Evolutionary conservation across 2,797 vertebrate genomes (phyloP), one percentile per base, ranked within the genome.

Genomic region (Chloroceryle inda): DNA sequence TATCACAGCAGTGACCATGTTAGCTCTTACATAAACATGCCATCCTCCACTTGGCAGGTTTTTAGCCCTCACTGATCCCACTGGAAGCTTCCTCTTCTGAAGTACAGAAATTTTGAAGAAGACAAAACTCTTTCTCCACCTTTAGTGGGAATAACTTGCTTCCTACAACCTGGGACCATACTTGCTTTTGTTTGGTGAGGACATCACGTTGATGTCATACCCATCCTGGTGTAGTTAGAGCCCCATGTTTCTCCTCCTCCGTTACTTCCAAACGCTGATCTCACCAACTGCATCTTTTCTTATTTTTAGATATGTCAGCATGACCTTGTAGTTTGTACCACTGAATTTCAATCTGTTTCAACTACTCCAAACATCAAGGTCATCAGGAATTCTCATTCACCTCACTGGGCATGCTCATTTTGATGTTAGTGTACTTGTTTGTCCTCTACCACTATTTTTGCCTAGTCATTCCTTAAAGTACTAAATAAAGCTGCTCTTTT

Each of bases 281-380:
- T 93, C 86, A 69, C 49, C 64, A 81, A 72, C 47, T 27, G 38
- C 67, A 69, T 64, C 8, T 90, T 92, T 72, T 61, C 55, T 85
- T 83, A 85, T 55, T 96, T 92, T 91, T 89, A 84, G 83, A 69
- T 75, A 35, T 3, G 16, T 56, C 77, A 93, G 77, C 80, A 53
- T 10, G 21, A 76, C 66, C 42, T 64, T 4, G 3, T 42, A 50
- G n/a, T 68, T 61, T 72, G 49, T 62, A 75, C 26, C 35, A 64
- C n/a, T 81, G 50, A 19, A 77, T 80, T 77, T 79, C 62, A 63
- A 75, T 89, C 64, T 75, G 61, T 75, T 96, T 72, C 49, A n/a
- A 67, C 33, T n/a, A 38, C 61, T 67, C 37, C n/a, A 44, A 88
- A 62, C 38, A 68, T 53, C 49, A 91, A 77, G 71, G 55, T 66